phyloP scores from a whole-genome alignment of 2,113 vertebrate genomes.

The Grammomys dolichurus region DNA sequence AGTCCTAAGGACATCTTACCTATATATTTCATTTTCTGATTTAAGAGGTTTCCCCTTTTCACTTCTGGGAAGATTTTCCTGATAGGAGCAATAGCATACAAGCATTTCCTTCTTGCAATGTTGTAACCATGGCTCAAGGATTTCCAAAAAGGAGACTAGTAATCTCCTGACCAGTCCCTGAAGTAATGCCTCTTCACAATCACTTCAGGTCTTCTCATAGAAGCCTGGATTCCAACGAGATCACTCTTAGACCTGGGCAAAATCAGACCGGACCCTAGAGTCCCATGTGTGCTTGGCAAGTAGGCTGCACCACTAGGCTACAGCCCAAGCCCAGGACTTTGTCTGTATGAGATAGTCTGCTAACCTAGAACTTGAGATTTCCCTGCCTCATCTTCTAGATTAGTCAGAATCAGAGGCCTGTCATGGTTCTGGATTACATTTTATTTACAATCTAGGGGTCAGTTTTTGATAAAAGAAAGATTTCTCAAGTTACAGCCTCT shows the following conservation, averaged over 20 bases:
- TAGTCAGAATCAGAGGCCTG: background rate
- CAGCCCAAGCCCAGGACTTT: background rate
- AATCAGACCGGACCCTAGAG: background rate
- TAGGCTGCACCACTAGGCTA: background rate
- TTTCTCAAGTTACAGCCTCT: background rate
- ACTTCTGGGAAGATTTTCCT: background rate
- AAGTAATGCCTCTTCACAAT: background rate
- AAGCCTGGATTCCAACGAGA: background rate
- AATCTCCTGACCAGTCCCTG: background rate
- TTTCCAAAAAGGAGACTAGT: background rate
- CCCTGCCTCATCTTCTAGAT: background rate
- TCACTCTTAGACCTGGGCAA: background rate
- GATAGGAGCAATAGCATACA: background rate
- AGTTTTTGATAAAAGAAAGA: background rate
- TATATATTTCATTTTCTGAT: constrained; percentile 4
- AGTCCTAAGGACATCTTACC: background rate
- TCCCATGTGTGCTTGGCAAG: background rate
- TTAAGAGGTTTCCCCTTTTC: background rate
- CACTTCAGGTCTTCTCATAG: background rate
- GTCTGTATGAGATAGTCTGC: background rate
- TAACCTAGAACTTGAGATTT: background rate
- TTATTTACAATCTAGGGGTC: background rate
- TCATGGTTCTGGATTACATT: background rate
- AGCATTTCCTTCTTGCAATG: background rate
- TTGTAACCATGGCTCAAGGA: background rate